Percentiles rank a stretch among this genome's conserved stretches.
Evolutionary conservation across 1,140 invertebrate species (phyloP).

Genomic region (Nomia melanderi): DNA sequence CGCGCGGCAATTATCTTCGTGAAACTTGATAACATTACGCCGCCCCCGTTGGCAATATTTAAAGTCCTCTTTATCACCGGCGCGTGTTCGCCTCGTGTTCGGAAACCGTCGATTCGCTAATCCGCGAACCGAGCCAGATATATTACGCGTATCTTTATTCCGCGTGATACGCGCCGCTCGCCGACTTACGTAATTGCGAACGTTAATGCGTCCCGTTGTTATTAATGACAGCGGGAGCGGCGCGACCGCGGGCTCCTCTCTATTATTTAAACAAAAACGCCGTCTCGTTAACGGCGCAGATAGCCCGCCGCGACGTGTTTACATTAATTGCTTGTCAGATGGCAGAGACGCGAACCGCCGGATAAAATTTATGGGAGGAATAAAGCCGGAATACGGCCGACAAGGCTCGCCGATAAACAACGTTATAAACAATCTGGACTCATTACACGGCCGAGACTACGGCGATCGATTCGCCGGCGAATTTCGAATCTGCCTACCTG

Average conservation of each 20-base stretch:
- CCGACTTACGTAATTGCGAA: too few relatives aligned
- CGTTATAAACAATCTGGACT: constrained; percentile 59
- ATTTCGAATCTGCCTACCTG: constrained; percentile 27
- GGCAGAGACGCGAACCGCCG: constrained; percentile 36
- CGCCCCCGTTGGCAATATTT: neutral
- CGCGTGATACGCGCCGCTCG: too few relatives aligned
- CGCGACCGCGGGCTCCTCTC: neutral
- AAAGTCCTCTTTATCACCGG: neutral
- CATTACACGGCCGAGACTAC: constrained; percentile 34
- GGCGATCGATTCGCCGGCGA: constrained; percentile 33
- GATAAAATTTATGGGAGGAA: constrained; percentile 39
- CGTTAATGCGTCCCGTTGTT: too few relatives aligned
- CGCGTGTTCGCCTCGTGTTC: neutral
- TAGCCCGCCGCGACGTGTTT: constrained; percentile 41
- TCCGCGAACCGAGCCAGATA: too few relatives aligned
- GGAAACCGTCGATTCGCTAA: neutral
- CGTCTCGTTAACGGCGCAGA: constrained; percentile 45
- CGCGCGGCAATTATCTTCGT: neutral
- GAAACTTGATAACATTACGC: neutral
- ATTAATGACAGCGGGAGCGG: too few relatives aligned
- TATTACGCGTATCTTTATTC: too few relatives aligned
- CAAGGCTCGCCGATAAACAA: constrained; percentile 51
- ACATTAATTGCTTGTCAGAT: constrained; percentile 61
- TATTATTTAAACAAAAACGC: constrained; percentile 59
- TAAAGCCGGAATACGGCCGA: constrained; percentile 48